Conservation (phyloP, 2,797 vertebrate species). For the Acipenser transmontanus region DNA sequence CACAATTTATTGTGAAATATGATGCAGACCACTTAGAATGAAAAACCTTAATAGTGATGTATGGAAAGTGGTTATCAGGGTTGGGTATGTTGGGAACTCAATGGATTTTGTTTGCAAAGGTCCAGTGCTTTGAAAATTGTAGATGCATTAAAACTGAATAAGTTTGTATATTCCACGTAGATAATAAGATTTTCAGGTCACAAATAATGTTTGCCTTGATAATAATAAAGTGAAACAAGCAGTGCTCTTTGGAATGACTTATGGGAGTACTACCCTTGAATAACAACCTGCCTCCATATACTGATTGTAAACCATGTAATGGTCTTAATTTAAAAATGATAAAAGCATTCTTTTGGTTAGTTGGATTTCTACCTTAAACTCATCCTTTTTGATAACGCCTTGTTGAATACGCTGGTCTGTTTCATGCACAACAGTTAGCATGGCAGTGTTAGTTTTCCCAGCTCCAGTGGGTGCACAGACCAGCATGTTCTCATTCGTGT, state of each 20-base stretch:
- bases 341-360: conserved; percentile 21
- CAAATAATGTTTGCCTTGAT: conserved; percentile 1
- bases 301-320: conserved; percentile 12
- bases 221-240: conserved; percentile 40
- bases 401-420: conserved; percentile 89
- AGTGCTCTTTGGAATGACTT: conserved; percentile 29
- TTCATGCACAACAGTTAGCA: conserved; percentile 90
- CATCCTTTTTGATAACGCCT: conserved; percentile 88
- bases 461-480: conserved; percentile 95
- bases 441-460: conserved; percentile 96
- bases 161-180: conserved; percentile 42
- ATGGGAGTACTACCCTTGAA: conserved; percentile 34
- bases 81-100: conserved; percentile 50
- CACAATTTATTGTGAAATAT: conserved; percentile 78
- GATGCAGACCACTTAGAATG: conserved; percentile 51
- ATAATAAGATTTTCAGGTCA: conserved; percentile 41
- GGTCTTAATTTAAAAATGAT: conserved; percentile 15
- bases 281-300: conserved; percentile 33
- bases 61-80: conserved; percentile 67
- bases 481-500: conserved; percentile 94
- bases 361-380: conserved; percentile 79
- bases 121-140: conserved; percentile 46
- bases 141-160: conserved; percentile 48
- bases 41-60: conserved; percentile 74
- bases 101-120: conserved; percentile 51